Evolutionary conservation across 2,888 invertebrate species (phyloP).

Genomic region (Oscheius onirici): DNA sequence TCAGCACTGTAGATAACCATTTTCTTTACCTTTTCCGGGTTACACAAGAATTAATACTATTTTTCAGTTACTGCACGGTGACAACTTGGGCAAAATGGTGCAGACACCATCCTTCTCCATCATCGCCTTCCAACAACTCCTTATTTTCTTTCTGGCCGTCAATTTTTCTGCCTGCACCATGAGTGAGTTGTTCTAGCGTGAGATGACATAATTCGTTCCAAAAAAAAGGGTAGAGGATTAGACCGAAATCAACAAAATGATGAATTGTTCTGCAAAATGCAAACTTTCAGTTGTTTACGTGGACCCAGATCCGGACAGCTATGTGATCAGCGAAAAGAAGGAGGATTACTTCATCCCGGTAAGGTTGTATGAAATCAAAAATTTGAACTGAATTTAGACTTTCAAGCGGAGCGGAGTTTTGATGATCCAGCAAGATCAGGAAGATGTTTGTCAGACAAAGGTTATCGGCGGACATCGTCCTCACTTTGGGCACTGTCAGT

Average conservation of each 20-base stretch:
- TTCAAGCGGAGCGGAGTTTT: slow-evolving; percentile 11
- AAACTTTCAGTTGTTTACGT: slow-evolving; percentile 15
- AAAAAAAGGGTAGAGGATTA: no score
- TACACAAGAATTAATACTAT: background rate
- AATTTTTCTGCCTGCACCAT: background rate
- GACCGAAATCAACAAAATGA: background rate
- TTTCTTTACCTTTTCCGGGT: no score
- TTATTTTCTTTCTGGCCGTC: background rate
- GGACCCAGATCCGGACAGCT: slow-evolving; percentile 26
- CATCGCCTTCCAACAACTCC: background rate
- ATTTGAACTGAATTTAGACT: slow-evolving; percentile 9
- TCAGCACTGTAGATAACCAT: no score
- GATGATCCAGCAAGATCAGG: slow-evolving; percentile 21
- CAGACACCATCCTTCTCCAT: background rate
- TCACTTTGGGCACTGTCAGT: slow-evolving; percentile 58
- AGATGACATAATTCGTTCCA: no score
- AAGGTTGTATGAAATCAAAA: background rate
- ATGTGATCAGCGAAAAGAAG: slow-evolving; percentile 5
- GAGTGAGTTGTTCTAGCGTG: background rate
- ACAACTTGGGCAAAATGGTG: slow-evolving; percentile 15
- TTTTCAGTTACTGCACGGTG: slow-evolving; percentile 15
- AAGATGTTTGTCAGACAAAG: slow-evolving; percentile 59
- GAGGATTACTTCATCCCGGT: slow-evolving; percentile 23
- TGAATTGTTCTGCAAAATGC: background rate
- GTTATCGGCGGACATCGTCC: slow-evolving; percentile 57